A percentile compares a stretch with the other conserved stretches of the same genome.
These are phyloP conservation scores for Myopa tessellatipennis DNA, from an alignment of 2,888 invertebrate genomes.

Conservation along the genomic window DNA sequence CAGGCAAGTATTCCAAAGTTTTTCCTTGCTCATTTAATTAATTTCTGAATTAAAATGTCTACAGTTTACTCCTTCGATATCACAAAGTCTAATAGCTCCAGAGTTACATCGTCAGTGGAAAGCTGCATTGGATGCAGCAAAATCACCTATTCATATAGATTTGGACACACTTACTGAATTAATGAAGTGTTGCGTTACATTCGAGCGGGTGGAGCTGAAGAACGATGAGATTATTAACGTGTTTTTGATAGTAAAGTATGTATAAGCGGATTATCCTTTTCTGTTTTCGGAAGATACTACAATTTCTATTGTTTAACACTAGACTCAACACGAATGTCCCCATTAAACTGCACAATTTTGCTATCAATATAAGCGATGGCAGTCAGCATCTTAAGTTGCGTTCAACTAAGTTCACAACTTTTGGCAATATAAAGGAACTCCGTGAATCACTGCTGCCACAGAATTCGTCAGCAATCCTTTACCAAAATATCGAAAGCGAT, in stretches of 20 bases:
- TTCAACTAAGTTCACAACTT: conserved; percentile 59
- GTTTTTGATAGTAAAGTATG: conserved; percentile 76
- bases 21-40: too few species aligned
- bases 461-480: conserved; percentile 33
- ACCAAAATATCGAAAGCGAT: conserved; percentile 58
- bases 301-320: too few species aligned
- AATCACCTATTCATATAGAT: conserved; percentile 75
- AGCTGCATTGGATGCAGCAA: conserved; percentile 57
- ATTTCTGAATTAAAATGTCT: too few species aligned
- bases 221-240: conserved; percentile 80
- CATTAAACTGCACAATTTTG: too few species aligned
- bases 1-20: too few species aligned
- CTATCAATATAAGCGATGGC: conserved; percentile 62
- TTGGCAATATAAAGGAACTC: conserved; percentile 56
- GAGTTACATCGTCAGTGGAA: conserved; percentile 62
- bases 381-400: conserved; percentile 61
- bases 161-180: conserved; percentile 84
- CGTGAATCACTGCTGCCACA: conserved; percentile 43
- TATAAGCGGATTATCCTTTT: conserved; percentile 9
- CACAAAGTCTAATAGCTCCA: too few species aligned
- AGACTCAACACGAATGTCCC: too few species aligned
- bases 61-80: too few species aligned
- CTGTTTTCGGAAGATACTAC: too few species aligned
- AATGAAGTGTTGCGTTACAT: conserved; percentile 83
- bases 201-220: conserved; percentile 78